Percentiles rank a stretch among this genome's conserved stretches.
phyloP scores from a whole-genome alignment of 2,797 vertebrate species.

The Mormyrus hasselquistii region DNA sequence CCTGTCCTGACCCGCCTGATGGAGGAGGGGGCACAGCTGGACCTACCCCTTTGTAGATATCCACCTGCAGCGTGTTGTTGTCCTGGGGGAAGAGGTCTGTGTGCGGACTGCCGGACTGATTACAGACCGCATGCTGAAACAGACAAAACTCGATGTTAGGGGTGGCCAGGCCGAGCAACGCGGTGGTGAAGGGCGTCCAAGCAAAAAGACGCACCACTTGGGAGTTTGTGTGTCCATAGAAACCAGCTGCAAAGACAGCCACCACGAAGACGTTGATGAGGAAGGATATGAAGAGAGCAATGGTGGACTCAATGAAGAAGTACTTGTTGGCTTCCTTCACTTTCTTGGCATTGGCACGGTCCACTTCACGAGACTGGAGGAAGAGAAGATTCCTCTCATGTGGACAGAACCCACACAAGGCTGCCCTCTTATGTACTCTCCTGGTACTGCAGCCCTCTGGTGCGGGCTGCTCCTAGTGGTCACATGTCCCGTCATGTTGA shows the following conservation, averaged over 20 bases:
- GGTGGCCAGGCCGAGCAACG: background rate
- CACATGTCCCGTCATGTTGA: background rate
- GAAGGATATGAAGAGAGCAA: constrained; percentile 90
- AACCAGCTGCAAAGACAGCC: constrained; percentile 84
- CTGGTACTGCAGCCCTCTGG: background rate
- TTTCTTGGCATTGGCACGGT: constrained; percentile 73
- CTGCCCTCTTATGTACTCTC: background rate
- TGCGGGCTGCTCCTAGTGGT: background rate
- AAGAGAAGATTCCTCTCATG: background rate
- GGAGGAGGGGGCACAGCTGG: background rate
- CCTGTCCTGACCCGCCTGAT: background rate
- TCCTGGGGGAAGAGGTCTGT: constrained; percentile 67
- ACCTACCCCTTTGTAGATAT: constrained; percentile 92
- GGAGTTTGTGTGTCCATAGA: constrained; percentile 72
- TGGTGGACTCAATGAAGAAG: constrained; percentile 83
- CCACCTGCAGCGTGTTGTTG: constrained; percentile 74
- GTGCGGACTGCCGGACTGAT: constrained; percentile 57
- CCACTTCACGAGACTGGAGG: constrained; percentile 79
- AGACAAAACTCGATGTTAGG: background rate
- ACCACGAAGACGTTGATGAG: constrained; percentile 95
- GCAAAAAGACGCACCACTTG: constrained; percentile 73
- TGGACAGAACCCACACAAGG: background rate
- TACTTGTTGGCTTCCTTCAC: constrained; percentile 90
- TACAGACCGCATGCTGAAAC: constrained; percentile 62
- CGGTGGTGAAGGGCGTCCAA: background rate